These are phyloP conservation scores for Mythimna vitellina DNA, from an alignment of 2,888 invertebrate species.

Conservation along the genomic window DNA sequence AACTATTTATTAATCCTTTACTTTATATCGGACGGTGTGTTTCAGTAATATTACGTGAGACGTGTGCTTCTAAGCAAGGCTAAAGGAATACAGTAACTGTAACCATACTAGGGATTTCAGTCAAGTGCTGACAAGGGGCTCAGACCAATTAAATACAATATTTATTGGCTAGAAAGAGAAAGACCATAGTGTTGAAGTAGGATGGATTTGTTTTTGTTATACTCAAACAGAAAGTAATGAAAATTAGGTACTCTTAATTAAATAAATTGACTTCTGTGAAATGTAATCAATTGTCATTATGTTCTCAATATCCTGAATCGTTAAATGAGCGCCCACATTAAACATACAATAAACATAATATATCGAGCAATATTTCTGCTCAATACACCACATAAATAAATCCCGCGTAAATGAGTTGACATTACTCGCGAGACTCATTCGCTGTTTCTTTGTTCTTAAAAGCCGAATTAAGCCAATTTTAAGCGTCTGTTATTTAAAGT, in stretches of 20 bases:
- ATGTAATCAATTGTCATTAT: conserved; percentile 14
- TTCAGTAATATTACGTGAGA: no score
- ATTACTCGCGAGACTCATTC: conserved; percentile 15
- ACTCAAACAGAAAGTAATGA: no score
- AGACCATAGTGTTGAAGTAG: no score
- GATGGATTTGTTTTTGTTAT: no score
- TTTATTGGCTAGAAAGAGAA: no score
- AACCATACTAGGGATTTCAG: no score
- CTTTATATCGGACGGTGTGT: no score
- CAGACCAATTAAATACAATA: no score
- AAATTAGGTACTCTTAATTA: not conserved
- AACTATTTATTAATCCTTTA: no score
- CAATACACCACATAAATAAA: conserved; percentile 8
- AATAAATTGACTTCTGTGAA: not conserved
- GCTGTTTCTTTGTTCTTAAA: conserved; percentile 33
- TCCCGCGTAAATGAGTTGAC: conserved; percentile 26
- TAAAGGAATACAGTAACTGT: no score
- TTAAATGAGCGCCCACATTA: conserved; percentile 11
- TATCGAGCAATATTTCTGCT: conserved; percentile 35
- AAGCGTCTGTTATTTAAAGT: conserved; percentile 29
- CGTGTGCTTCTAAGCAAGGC: no score
- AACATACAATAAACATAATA: conserved; percentile 28
- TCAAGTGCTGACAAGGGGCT: no score
- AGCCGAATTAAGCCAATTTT: conserved; percentile 32
- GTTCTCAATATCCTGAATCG: conserved; percentile 2